Conservation (phyloP, 2,797 vertebrate genomes). For the Poecilia wingei region DNA sequence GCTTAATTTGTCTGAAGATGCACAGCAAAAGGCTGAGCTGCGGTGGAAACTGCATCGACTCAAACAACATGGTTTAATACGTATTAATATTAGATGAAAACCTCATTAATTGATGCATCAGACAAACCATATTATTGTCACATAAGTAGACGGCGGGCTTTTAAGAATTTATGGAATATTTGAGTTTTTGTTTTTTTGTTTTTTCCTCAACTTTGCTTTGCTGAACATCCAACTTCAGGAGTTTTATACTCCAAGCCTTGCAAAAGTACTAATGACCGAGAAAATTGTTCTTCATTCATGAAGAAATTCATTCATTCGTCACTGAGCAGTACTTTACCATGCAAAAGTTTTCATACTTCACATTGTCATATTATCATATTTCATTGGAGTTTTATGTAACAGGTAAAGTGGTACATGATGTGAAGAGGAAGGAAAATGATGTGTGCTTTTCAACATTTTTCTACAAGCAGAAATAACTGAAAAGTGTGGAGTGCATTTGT, state of each 20-base stretch:
- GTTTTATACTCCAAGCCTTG: slow-evolving; percentile 1
- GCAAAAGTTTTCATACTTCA: background rate
- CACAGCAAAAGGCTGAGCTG: slow-evolving; percentile 62
- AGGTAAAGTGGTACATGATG: background rate
- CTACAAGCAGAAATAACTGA: background rate
- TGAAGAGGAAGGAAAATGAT: background rate
- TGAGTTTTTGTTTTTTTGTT: slow-evolving; percentile 22
- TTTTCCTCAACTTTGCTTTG: slow-evolving; percentile 6
- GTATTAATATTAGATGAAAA: slow-evolving; percentile 80
- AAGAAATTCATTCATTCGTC: background rate
- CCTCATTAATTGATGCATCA: slow-evolving; percentile 77
- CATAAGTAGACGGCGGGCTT: slow-evolving; percentile 71
- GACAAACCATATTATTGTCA: slow-evolving; percentile 72
- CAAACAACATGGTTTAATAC: slow-evolving; percentile 75
- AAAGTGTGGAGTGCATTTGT: background rate
- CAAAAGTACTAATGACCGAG: background rate
- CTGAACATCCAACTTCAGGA: slow-evolving; percentile 40
- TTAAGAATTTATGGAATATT: slow-evolving; percentile 73
- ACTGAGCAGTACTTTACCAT: background rate
- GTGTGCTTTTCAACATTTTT: background rate
- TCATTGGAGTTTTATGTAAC: background rate
- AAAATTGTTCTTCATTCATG: background rate
- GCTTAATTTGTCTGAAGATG: slow-evolving; percentile 79
- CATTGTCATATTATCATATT: background rate
- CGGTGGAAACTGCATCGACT: slow-evolving; percentile 73